These are phyloP conservation scores for Myathropa florea DNA, from an alignment of 2,888 invertebrate species.

Conservation along the genomic window DNA sequence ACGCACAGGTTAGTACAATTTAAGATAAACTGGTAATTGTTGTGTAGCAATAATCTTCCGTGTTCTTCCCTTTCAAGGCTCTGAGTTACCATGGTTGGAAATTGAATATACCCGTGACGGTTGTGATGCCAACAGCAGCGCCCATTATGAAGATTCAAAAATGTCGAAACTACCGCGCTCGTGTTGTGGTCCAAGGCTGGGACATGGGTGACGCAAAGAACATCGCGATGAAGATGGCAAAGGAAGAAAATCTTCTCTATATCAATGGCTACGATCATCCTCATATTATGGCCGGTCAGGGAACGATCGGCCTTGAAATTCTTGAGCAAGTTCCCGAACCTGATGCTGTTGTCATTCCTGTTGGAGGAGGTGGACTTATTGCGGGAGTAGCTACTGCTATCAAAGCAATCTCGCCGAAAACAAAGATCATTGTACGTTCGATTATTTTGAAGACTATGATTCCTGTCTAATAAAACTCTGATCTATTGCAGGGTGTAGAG, in stretches of 20 bases:
- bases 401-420: constrained; percentile 91
- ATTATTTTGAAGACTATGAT: background rate
- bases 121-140: constrained; percentile 97
- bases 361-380: constrained; percentile 94
- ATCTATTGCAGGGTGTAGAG: constrained; percentile 89
- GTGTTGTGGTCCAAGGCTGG: constrained; percentile 87
- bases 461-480: background rate
- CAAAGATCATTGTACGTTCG: constrained; percentile 90
- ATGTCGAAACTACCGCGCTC: constrained; percentile 91
- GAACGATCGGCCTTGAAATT: constrained; percentile 96
- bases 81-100: constrained; percentile 89
- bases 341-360: constrained; percentile 94
- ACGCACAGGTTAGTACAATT: constrained; percentile 84
- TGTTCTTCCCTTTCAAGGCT: constrained; percentile 75
- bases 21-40: background rate
- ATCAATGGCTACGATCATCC: constrained; percentile 98
- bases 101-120: constrained; percentile 87
- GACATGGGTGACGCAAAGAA: constrained; percentile 93
- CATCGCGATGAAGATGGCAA: constrained; percentile 88
- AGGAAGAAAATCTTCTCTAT: constrained; percentile 87
- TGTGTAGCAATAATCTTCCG: background rate
- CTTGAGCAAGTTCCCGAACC: constrained; percentile 93
- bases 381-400: constrained; percentile 95
- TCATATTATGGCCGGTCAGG: constrained; percentile 96
- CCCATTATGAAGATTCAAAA: constrained; percentile 97